phyloP scores from a whole-genome alignment of 1,140 invertebrate genomes.

The Pseudomyrmex gracilis region DNA sequence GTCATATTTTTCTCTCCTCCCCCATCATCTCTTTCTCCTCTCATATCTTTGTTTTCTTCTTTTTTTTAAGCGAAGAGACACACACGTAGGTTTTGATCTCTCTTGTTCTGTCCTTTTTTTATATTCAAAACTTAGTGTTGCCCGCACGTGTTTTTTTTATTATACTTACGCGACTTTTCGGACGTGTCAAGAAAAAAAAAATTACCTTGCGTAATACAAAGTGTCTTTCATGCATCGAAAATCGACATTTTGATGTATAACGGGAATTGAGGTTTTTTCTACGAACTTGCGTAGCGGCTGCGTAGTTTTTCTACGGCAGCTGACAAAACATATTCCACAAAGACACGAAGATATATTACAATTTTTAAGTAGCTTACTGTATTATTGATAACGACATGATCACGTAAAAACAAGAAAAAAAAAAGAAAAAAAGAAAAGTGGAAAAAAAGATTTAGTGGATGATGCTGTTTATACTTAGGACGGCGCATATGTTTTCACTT shows the following conservation, averaged over 20 bases:
- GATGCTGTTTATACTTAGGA: slow-evolving; percentile 82
- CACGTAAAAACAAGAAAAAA: slow-evolving; percentile 63
- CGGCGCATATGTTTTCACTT: slow-evolving; percentile 80
- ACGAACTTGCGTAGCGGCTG: slow-evolving; percentile 65
- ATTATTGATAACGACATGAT: slow-evolving; percentile 79
- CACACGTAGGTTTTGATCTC: slow-evolving; percentile 44
- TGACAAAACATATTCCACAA: slow-evolving; percentile 69
- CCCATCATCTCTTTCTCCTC: slow-evolving; percentile 49
- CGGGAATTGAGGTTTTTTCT: slow-evolving; percentile 81
- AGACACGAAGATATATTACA: slow-evolving; percentile 75
- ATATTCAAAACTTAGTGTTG: slow-evolving; percentile 67
- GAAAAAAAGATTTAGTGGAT: slow-evolving; percentile 76
- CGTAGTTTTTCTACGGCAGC: slow-evolving; percentile 57
- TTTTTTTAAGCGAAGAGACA: slow-evolving; percentile 52
- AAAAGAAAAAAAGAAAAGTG: slow-evolving; percentile 49
- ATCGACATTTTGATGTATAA: slow-evolving; percentile 80
- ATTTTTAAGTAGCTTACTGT: slow-evolving; percentile 81
- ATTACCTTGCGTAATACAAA: slow-evolving; percentile 77
- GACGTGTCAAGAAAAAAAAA: slow-evolving; percentile 57
- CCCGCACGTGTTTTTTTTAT: slow-evolving; percentile 38
- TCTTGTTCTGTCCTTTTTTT: slow-evolving; percentile 7
- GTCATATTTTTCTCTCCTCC: slow-evolving; percentile 40
- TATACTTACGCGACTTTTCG: slow-evolving; percentile 65
- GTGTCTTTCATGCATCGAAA: slow-evolving; percentile 82
- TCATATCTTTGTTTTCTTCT: slow-evolving; percentile 14